Base-by-base conservation (phyloP, 2,113 vertebrate species). In the Hemicordylus capensis region DNA sequence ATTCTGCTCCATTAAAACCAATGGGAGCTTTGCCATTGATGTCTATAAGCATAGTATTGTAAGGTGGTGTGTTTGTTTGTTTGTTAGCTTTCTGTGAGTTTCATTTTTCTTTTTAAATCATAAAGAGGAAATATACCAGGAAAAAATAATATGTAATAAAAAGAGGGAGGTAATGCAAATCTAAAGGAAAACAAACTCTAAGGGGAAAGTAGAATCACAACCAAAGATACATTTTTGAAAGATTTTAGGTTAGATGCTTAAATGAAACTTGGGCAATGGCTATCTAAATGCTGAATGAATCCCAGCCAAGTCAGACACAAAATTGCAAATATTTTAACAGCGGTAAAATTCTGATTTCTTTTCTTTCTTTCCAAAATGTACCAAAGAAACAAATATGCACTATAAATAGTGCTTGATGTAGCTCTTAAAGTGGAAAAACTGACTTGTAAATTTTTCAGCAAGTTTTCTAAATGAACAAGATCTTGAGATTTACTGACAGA, bases 231-330 rank as follows among this genome's bases (percentile, higher is more conserved):
- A 39, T 72, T 59, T 69, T 59, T 72, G 64, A 85, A 69, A 85
- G 54, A 28, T 72, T 70, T 54, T 85, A 74, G n/a, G 73, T 74
- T 91, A n/a, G n/a, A n/a, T n/a, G 81, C 86, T 93, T 93, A 82
- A 91, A 8, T 24, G 87, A 93, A 89, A 92, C 64, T 78, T 92
- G 82, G 92, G 93, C 89, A 69, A 72, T 80, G 37, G 59, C 72
- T 78, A 51, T 48, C 44, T 42, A 80, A 84, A 88, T 11, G 84
- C 81, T 78, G 84, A 92, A 91, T 51, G 87, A 80, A 88, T 75
- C 26, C 83, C 89, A 86, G 75, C 56, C 82, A 85, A 46, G 12
- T 54, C 14, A 85, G 42, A 89, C 82, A 80, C 42, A 59, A 26
- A 42, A 59, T 90, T 92, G 61, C 77, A 48, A 88, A 91, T 51